phyloP scores from a whole-genome alignment of 2,113 vertebrate genomes.

The Nanorana parkeri region DNA sequence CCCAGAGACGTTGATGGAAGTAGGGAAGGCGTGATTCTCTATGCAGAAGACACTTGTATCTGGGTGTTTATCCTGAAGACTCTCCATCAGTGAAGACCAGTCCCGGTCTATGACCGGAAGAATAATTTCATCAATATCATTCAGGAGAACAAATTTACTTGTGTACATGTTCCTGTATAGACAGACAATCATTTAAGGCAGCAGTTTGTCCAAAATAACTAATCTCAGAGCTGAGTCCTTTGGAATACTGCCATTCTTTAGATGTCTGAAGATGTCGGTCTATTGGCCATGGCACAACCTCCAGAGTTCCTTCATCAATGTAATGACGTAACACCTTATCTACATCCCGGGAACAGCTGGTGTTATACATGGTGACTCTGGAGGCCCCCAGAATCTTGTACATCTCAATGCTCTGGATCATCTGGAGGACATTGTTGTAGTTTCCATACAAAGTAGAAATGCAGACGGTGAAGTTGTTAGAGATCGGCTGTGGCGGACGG shows the following conservation, averaged over 20 bases:
- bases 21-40: conserved; percentile 19
- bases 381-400: conserved; percentile 78
- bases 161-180: conserved; percentile 71
- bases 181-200: conserved; percentile 71
- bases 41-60: conserved; percentile 4
- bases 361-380: conserved; percentile 80
- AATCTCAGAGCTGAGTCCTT: conserved; percentile 57
- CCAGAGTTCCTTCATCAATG: conserved; percentile 69
- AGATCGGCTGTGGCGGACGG: conserved; percentile 39
- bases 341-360: conserved; percentile 73
- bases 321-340: conserved; percentile 73
- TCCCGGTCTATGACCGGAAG: conserved; percentile 4
- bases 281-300: conserved; percentile 79
- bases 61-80: not conserved
- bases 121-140: conserved; percentile 43
- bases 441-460: conserved; percentile 76
- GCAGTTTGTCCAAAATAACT: conserved; percentile 70
- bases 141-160: conserved; percentile 64
- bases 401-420: conserved; percentile 78
- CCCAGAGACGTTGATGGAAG: not conserved
- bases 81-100: conserved; percentile 11
- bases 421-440: conserved; percentile 80
- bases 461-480: conserved; percentile 77
- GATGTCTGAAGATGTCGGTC: conserved; percentile 70
- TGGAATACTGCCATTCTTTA: conserved; percentile 61